Evolutionary conservation across 1,140 invertebrate species (phyloP).

Genomic region (Chrysomallon squamiferum): DNA sequence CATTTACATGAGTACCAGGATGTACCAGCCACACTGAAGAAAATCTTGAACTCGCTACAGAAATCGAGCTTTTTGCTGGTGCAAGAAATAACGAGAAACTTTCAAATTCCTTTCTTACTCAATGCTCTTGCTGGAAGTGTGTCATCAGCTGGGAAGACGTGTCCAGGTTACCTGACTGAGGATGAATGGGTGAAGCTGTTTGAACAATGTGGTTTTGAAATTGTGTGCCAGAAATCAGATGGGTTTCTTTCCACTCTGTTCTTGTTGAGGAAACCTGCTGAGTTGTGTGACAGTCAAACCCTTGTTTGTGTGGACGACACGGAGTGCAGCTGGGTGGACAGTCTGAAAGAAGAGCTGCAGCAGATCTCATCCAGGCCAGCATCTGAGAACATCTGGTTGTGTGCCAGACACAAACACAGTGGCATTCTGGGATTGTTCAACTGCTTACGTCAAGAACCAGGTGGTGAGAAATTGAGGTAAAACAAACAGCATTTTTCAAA

Average conservation of each 20-base stretch:
- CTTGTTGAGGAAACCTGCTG: slow-evolving; percentile 32
- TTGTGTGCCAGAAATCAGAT: slow-evolving; percentile 57
- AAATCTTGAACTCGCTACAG: slow-evolving; percentile 70
- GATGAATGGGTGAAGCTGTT: slow-evolving; percentile 60
- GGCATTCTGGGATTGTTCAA: slow-evolving; percentile 88
- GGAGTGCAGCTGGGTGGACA: slow-evolving; percentile 76
- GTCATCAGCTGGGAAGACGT: slow-evolving; percentile 26
- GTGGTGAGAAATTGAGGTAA: slow-evolving; percentile 76
- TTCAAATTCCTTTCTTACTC: slow-evolving; percentile 38
- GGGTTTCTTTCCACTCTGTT: slow-evolving; percentile 53
- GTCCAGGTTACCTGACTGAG: slow-evolving; percentile 52
- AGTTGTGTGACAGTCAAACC: slow-evolving; percentile 6
- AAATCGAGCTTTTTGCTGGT: slow-evolving; percentile 79
- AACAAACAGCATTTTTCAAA: too few species aligned
- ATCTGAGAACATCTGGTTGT: slow-evolving; percentile 52
- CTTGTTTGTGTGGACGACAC: slow-evolving; percentile 53
- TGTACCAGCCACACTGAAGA: slow-evolving; percentile 51
- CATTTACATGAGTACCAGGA: slow-evolving; percentile 58
- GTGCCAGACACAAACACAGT: slow-evolving; percentile 56
- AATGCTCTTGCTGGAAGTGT: slow-evolving; percentile 25
- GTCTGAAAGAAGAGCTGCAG: slow-evolving; percentile 73
- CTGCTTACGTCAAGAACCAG: slow-evolving; percentile 85
- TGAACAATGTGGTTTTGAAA: slow-evolving; percentile 61
- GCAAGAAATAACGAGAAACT: slow-evolving; percentile 73
- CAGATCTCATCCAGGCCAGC: slow-evolving; percentile 62